Percentiles rank a stretch among this genome's conserved stretches.
Evolutionary conservation across 2,113 vertebrate genomes (phyloP).

Genomic region (Scalopus aquaticus): DNA sequence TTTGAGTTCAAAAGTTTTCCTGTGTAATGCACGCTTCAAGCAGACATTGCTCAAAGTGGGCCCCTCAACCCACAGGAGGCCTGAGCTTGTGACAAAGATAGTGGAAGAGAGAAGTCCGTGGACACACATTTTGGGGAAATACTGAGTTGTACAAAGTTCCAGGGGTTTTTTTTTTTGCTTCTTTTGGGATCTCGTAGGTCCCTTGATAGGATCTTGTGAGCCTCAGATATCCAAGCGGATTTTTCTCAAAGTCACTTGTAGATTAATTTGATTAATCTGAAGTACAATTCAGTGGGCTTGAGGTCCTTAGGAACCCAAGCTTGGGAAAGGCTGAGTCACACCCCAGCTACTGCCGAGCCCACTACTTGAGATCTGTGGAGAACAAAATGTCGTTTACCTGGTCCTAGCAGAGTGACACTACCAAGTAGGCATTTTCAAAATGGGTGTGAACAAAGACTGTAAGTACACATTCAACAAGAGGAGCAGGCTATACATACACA

Average conservation of each 20-base stretch:
- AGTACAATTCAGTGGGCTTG: neutral
- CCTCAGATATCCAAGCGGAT: neutral
- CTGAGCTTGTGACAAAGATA: neutral
- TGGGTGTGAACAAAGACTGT: neutral
- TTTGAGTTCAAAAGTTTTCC: neutral
- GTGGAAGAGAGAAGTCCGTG: neutral
- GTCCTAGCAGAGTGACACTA: neutral
- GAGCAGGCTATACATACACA: neutral
- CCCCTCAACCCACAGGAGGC: neutral
- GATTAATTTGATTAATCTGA: neutral
- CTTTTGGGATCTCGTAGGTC: neutral
- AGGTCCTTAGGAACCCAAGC: neutral
- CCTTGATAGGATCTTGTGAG: neutral
- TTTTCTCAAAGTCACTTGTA: neutral
- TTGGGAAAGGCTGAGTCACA: neutral
- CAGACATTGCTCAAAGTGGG: neutral
- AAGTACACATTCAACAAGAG: conserved; percentile 4
- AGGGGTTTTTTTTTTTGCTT: neutral
- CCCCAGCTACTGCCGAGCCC: neutral
- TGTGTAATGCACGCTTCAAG: conserved; percentile 14
- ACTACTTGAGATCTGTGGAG: neutral
- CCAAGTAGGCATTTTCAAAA: conserved; percentile 4
- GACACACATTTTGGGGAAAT: neutral
- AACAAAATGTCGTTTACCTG: neutral
- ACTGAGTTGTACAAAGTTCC: neutral